Percentiles rank a stretch among this genome's conserved stretches.
phyloP scores from a whole-genome alignment of 2,888 invertebrate genomes.

The Drosophila helvetica region DNA sequence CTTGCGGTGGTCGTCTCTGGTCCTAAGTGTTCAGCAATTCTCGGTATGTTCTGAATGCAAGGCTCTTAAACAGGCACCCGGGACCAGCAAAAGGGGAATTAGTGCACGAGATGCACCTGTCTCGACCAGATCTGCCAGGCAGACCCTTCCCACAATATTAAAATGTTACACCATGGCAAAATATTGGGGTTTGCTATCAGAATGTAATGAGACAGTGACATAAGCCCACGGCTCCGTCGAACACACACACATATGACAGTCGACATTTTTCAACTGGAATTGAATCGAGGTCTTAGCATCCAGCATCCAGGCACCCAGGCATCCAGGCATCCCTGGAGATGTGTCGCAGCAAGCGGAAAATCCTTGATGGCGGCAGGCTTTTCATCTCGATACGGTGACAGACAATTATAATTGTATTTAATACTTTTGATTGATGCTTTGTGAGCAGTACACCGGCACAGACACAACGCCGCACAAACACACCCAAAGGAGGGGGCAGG shows the following conservation, averaged over 20 bases:
- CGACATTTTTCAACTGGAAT: background rate
- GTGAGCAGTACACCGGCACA: constrained; percentile 20
- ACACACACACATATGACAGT: background rate
- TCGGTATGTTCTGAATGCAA: constrained; percentile 32
- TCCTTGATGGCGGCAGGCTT: constrained; percentile 30
- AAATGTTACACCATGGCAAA: background rate
- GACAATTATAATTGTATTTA: constrained; percentile 59
- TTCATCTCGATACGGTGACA: constrained; percentile 51
- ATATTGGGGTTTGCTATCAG: background rate
- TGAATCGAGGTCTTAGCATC: background rate
- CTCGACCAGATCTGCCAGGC: background rate
- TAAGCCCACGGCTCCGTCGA: background rate
- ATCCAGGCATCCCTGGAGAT: background rate
- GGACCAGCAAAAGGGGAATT: background rate
- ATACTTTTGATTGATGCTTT: constrained; percentile 52
- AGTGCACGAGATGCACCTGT: constrained; percentile 12
- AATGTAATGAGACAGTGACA: background rate
- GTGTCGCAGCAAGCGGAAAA: constrained; percentile 19
- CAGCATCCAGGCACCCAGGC: too few species aligned
- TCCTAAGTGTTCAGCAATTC: constrained; percentile 34
- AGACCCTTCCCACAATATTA: background rate
- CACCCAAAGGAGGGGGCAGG: constrained; percentile 6
- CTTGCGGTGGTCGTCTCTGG: constrained; percentile 35
- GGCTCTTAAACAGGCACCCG: constrained; percentile 20
- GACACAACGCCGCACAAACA: background rate